Percentiles rank a stretch among this genome's conserved stretches.
phyloP scores from a whole-genome alignment of 2,888 invertebrate species.

The Branchellion lobata region DNA sequence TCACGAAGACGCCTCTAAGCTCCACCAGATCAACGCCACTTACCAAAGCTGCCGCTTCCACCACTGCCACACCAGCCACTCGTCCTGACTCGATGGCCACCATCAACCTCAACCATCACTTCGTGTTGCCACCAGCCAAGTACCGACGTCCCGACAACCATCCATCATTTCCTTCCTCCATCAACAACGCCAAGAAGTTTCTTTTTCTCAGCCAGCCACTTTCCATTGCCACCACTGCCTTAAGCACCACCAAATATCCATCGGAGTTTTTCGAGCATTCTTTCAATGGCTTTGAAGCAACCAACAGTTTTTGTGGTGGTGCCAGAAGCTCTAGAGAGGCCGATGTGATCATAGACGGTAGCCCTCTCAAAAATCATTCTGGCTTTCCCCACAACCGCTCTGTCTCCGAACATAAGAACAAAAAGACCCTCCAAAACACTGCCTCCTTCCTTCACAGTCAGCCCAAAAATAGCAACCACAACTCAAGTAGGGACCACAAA shows the following conservation, averaged over 20 bases:
- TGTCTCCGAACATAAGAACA: no score
- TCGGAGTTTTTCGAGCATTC: neutral
- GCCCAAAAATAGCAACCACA: no score
- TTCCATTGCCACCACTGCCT: neutral
- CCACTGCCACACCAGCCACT: neutral
- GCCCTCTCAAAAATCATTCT: no score
- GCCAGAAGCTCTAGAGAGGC: no score
- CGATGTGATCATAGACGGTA: no score
- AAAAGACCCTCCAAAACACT: no score
- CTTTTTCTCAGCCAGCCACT: conserved; percentile 14
- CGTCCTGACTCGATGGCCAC: neutral
- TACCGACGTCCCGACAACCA: neutral
- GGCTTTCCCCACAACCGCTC: no score
- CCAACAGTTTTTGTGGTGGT: neutral
- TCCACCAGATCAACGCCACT: neutral
- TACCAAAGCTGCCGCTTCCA: neutral
- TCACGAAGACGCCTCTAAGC: neutral
- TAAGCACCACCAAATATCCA: neutral
- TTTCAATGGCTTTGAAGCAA: neutral
- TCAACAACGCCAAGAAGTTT: conserved; percentile 40
- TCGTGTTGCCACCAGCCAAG: neutral
- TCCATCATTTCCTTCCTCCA: conserved; percentile 17
- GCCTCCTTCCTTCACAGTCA: no score
- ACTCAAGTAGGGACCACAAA: neutral
- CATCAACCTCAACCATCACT: conserved; percentile 2